phyloP scores from a whole-genome alignment of 2,888 invertebrate species.

The Drosophila lutescens region DNA sequence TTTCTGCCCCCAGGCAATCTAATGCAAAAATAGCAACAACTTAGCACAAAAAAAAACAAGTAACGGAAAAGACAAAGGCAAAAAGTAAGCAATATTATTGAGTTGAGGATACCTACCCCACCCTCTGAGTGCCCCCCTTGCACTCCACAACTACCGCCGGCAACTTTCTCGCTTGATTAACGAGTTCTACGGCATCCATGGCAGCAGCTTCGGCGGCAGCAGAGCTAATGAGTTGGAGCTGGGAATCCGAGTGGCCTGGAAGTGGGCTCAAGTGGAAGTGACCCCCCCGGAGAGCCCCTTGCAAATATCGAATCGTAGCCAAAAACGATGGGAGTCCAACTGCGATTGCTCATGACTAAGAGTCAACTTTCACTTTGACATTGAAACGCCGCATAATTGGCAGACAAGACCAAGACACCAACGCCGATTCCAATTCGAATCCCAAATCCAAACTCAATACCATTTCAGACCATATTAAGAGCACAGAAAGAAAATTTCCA shows the following conservation, averaged over 20 bases:
- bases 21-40: slow-evolving; percentile 37
- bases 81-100: slow-evolving; percentile 46
- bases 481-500: not conserved
- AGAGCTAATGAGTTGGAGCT: slow-evolving; percentile 59
- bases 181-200: slow-evolving; percentile 78
- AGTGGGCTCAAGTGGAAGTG: slow-evolving; percentile 17
- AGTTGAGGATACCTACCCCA: slow-evolving; percentile 16
- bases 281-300: not conserved
- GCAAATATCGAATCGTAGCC: slow-evolving; percentile 43
- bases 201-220: slow-evolving; percentile 43
- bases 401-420: slow-evolving; percentile 32
- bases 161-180: slow-evolving; percentile 82
- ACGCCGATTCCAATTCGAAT: not conserved
- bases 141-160: slow-evolving; percentile 29
- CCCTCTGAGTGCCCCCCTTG: slow-evolving; percentile 7
- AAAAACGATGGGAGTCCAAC: slow-evolving; percentile 37
- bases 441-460: slow-evolving; percentile 25
- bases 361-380: slow-evolving; percentile 84
- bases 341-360: slow-evolving; percentile 53
- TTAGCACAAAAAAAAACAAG: not conserved
- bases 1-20: slow-evolving; percentile 39
- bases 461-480: slow-evolving; percentile 19
- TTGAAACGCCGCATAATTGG: slow-evolving; percentile 81
- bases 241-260: slow-evolving; percentile 39
- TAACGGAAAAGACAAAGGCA: slow-evolving; percentile 12